Evolutionary conservation across 2,888 invertebrate species (phyloP), one percentile per base, ranked within the genome.

Genomic region (Ganaspis brasiliensis): DNA sequence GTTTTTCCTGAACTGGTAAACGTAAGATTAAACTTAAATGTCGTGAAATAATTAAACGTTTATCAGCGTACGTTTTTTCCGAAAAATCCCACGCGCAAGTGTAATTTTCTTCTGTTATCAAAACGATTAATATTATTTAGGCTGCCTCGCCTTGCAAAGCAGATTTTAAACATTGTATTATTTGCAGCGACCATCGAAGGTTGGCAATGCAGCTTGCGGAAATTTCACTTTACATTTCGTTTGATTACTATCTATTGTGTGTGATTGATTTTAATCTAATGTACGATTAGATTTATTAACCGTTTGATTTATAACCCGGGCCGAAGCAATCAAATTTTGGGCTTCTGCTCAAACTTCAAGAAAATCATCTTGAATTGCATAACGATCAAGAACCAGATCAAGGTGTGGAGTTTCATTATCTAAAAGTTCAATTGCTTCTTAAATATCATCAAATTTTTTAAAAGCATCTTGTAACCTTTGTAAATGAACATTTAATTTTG

Each of bases 11-110:
- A n/a, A n/a, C n/a, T n/a, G n/a, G 73, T 14, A 83, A 45, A 14
- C 61, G 70, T 19, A 83, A 71, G 9, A 82, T 24, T 12, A 70
- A 24, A n/a, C n/a, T n/a, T n/a, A n/a, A n/a, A n/a, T n/a, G n/a
- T n/a, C n/a, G n/a, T n/a, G n/a, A n/a, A n/a, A 77, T 63, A n/a
- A 81, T 72, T 24, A 80, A 6, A 5, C 78, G 74, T 45, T 76
- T 76, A 21, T 75, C 77, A 37, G 78, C 79, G 70, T 81, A 82
- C 19, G 75, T 5, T 49, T 76, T 72, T 26, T 59, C 67, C 45
- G 81, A 55, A 37, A 80, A 57, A 6, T 74, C 49, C 74, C 75
- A 79, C 8, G 81, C 80, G 16, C 74, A 6, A 35, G 35, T 35
- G 1, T 55, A 55, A 55, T 52, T 52, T 52, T 16, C 8, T 45